Conservation (phyloP, 2,888 invertebrate species). For the Coelopa pilipes region DNA sequence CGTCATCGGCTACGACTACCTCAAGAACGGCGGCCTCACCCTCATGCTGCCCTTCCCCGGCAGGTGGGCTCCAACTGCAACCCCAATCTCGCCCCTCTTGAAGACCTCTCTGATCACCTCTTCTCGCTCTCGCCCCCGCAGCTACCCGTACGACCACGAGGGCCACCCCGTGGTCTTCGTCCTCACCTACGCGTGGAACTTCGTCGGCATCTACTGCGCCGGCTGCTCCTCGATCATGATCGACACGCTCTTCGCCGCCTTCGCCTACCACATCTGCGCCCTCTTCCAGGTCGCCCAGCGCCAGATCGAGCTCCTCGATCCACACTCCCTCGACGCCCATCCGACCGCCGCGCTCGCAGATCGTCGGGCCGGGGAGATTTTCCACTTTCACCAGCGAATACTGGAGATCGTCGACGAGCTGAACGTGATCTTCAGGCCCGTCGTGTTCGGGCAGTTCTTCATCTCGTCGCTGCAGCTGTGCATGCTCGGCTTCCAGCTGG, state of each 20-base stretch:
- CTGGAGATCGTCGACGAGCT: conserved; percentile 42
- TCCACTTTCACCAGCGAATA: conserved; percentile 42
- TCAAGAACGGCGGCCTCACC: neutral
- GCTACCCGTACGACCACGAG: conserved; percentile 34
- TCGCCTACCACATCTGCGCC: conserved; percentile 47
- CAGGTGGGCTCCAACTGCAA: neutral
- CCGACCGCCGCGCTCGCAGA: neutral
- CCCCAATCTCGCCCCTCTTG: too few relatives aligned
- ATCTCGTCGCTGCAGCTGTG: conserved; percentile 48
- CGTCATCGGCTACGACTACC: neutral
- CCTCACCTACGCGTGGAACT: conserved; percentile 38
- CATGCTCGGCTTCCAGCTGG: conserved; percentile 45
- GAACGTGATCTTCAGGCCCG: conserved; percentile 41
- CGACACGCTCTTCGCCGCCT: conserved; percentile 44
- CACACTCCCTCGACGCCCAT: neutral
- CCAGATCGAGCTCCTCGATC: conserved; percentile 39
- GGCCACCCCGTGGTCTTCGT: conserved; percentile 38
- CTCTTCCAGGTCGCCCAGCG: conserved; percentile 46
- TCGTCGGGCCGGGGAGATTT: neutral
- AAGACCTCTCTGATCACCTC: neutral
- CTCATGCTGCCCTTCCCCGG: neutral
- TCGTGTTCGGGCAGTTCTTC: conserved; percentile 46
- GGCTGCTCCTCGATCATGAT: conserved; percentile 41
- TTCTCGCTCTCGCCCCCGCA: neutral
- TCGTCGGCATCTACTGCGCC: conserved; percentile 36